Evolutionary conservation across 2,113 vertebrate species (phyloP), one percentile per base, ranked within the genome.

Genomic region (Onychorhynchus coronatus): DNA sequence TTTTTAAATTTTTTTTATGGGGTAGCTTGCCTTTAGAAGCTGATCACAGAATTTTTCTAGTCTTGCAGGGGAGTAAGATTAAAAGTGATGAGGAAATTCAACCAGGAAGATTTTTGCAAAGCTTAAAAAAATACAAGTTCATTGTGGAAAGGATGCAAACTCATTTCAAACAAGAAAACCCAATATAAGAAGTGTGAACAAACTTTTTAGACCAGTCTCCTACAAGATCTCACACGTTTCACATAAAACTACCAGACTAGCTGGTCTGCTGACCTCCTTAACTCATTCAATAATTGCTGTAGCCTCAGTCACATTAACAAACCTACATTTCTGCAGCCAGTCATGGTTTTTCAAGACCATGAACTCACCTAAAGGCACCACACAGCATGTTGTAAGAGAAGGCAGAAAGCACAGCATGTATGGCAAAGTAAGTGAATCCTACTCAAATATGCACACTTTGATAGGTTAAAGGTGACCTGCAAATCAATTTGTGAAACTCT

Each of bases 401-500:
- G 71, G 78, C 18, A 19, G 59, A 75, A 87, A 87, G 68, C 35
- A 68, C 1, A 6, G 41, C 37, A 93, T 3, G 18, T 27, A 85
- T 44, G 70, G 73, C 80, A 94, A 93, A 75, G 37, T 47, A 78
- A 76, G 56, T 2, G 21, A 11, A 23, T 55, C 65, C 73, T 49
- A 39, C 18, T 47, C 39, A 92, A 73, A 83, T 81, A 82, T 1
- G 21, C 37, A 83, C n/a, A 41, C 33, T 83, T 89, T 44, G 47
- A 33, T 71, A 91, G 39, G 37, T 86, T 93, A 96, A 97, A 97
- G 96, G 95, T 96, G 96, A 97, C 87, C 97, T 97, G 97, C 97
- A 97, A 97, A 97, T 91, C 96, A 96, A 94, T 97, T 96, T 95
- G 87, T 94, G 75, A 88, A 93, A 87, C 37, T 84, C 91, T 44